A percentile compares a stretch with the other conserved stretches of the same genome.
Conservation (phyloP, 2,797 vertebrate genomes). For the Bradypodion pumilum region DNA sequence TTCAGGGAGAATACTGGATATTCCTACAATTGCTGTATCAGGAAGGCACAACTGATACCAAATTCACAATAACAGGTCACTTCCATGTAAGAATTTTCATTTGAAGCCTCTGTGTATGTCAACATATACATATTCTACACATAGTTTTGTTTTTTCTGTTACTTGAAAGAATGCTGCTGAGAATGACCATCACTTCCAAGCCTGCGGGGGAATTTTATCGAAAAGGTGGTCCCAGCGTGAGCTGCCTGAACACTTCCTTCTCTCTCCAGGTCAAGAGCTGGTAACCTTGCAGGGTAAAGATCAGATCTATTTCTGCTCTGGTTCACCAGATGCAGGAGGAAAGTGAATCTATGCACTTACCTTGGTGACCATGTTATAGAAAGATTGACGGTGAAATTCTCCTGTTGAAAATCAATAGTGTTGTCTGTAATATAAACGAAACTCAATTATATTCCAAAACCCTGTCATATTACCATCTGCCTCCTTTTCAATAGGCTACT, state of each 20-base stretch:
- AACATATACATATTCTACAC: too few relatives aligned
- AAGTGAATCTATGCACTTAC: neutral
- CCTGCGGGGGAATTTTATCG: neutral
- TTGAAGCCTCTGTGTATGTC: neutral
- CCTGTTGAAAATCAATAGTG: neutral
- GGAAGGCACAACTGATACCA: neutral
- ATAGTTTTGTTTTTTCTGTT: neutral
- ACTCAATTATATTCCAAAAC: neutral
- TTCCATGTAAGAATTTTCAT: neutral
- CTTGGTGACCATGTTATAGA: neutral
- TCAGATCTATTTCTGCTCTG: neutral
- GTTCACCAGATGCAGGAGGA: neutral
- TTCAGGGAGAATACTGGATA: neutral
- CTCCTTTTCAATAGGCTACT: neutral
- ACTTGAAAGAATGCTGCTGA: neutral
- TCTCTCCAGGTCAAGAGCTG: neutral
- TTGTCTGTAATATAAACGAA: neutral
- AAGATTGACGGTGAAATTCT: neutral
- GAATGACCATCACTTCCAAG: neutral
- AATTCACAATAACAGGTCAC: neutral
- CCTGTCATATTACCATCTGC: neutral
- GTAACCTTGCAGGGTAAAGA: neutral
- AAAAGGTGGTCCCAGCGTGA: neutral
- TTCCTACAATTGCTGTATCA: too few relatives aligned
- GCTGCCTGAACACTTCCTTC: neutral